phyloP scores from a whole-genome alignment of 2,888 invertebrate species.

The Orthonychiurus folsomi region DNA sequence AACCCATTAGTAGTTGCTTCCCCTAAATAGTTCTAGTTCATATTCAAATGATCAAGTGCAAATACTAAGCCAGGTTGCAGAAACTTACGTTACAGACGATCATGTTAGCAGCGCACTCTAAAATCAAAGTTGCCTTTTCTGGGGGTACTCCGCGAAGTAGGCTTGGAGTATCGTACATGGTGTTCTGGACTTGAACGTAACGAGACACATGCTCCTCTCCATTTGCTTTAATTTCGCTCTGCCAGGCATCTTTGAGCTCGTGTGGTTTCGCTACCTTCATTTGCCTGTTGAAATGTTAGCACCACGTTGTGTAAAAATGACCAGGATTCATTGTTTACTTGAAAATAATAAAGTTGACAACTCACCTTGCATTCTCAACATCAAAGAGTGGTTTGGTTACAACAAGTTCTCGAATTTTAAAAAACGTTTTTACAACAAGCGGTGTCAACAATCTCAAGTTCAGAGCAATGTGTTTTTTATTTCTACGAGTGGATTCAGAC shows the following conservation, averaged over 20 bases:
- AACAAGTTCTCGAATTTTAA: constrained; percentile 30
- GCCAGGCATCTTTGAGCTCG: constrained; percentile 30
- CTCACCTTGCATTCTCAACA: constrained; percentile 20
- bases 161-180: constrained; percentile 22
- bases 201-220: constrained; percentile 31
- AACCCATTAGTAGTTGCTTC: constrained; percentile 23
- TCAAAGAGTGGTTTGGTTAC: constrained; percentile 25
- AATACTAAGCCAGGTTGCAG: neutral
- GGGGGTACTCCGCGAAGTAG: constrained; percentile 12
- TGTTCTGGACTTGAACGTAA: constrained; percentile 24
- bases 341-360: constrained; percentile 7
- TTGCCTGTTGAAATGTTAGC: constrained; percentile 3
- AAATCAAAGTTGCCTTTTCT: constrained; percentile 20
- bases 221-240: constrained; percentile 24
- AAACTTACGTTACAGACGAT: constrained; percentile 27
- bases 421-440: constrained; percentile 28
- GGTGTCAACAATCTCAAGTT: constrained; percentile 30
- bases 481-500: no score
- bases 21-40: no score
- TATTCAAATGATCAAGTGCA: neutral
- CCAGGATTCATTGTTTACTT: neutral
- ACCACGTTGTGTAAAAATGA: neutral
- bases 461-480: neutral
- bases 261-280: constrained; percentile 26
- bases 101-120: constrained; percentile 32